Base-by-base conservation (phyloP, 2,113 vertebrate species). In the Oophaga pumilio region DNA sequence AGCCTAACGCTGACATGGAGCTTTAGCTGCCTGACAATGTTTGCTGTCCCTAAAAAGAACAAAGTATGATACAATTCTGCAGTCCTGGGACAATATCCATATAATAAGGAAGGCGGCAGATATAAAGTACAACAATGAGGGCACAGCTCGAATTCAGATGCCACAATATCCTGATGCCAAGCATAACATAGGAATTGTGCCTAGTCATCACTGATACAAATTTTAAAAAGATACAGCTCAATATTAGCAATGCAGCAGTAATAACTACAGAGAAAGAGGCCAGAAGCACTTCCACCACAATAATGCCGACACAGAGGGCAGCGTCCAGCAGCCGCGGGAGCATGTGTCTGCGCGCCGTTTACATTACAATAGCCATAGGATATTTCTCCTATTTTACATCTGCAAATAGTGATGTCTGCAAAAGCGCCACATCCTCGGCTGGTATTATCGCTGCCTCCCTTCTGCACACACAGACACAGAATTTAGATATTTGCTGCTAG, bases 401-500 rank as follows among this genome's bases (percentile, higher is more conserved):
- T 85, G 77, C 77, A 85, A 64, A 76, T 53, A 59, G 59, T 66
- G 33, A 62, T 43, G 71, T 77, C 52, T 18, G 59, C 59, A 64
- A 85, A 85, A 85, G 22, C 22, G n/a, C n/a, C 60, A 68, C 74
- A 79, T 79, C 85, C 60, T 86, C 49, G 56, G 78, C 86, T 15
- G 20, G 28, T 62, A 20, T 62, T 64, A 57, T 52, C 50, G 13
- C 86, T 69, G 86, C 77, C 68, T 82, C 68, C 66, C 69, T 84
- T 24, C 62, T 88, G 79, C 86, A 74, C 76, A 90, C 89, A 90
- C 85, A 92, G 79, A 93, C 92, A 90, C 90, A 92, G 91, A 90
- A 92, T 92, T 93, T 90, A 91, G 91, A 91, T 92, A 91, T 93
- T 93, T 92, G 92, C 91, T 89, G 92, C 90, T 91, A 91, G 93